Evolutionary conservation across 92 coral and sea anemone genomes (phyloP), one percentile per base, ranked within the genome.

Genomic region (Parazoanthus swiftii): DNA sequence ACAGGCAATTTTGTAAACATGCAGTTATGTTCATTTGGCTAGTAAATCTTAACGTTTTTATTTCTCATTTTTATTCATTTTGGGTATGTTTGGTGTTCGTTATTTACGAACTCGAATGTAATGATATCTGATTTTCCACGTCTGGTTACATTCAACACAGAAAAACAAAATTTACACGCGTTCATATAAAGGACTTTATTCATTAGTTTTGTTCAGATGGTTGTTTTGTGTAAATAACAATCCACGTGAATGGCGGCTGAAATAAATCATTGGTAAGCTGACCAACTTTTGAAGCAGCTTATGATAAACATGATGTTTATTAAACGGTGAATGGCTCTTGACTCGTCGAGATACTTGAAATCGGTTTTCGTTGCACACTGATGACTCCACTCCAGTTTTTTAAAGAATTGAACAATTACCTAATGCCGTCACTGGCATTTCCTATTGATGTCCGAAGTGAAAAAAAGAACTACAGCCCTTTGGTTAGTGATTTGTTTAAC

Each of bases 281-380:
- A 63, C 35, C 18, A 43, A 66, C 50, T 25, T 68, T 42, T 8
- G 21, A 33, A 66, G 38, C 13, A 82, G 76, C 42, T 48, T 35
- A 82, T 67, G 3, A 82, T 65, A 82, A 42, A 82, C 76, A 82
- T 66, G 15, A 82, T 82, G 86, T 68, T 82, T 82, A 82, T 66
- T 82, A 44, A 67, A 82, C 20, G 58, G 15, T 66, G 15, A 20
- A 33, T 26, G 42, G 77, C 77, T 66, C 76, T 82, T 42, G 76
- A 82, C 36, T 43, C 36, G 37, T 13, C 48, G n/a, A 54, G 59
- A 54, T 54, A 15, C 59, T 54, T 54, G 15, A 8, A 3, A 71
- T 71, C 18, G 42, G 18, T 33, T 74, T 74, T 74, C 46, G 77
- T 74, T 74, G 38, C 77, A 74, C 77, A 73, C 14, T 73, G 77